phyloP scores from a whole-genome alignment of 2,888 invertebrate genomes.

The Camptogramma bilineatum region DNA sequence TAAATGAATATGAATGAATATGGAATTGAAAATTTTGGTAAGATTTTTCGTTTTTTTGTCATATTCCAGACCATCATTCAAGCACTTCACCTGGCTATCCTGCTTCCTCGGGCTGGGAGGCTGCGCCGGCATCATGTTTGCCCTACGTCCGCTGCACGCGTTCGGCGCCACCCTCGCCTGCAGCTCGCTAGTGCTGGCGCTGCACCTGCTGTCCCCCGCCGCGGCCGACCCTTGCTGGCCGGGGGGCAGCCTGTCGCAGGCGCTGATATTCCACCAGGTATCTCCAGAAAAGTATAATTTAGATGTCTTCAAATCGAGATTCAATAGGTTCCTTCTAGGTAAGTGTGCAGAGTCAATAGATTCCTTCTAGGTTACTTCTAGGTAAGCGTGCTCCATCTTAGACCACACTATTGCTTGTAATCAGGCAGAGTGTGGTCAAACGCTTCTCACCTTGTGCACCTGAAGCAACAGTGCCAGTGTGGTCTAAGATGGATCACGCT shows the following conservation, averaged over 20 bases:
- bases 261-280: slow-evolving; percentile 99
- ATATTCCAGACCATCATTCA: slow-evolving; percentile 93
- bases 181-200: slow-evolving; percentile 92
- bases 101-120: slow-evolving; percentile 94
- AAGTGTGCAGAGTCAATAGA: too few species aligned
- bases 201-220: slow-evolving; percentile 96
- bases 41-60: neutral
- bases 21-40: too few species aligned
- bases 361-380: too few species aligned
- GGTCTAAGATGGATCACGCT: too few species aligned
- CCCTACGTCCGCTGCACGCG: slow-evolving; percentile 96
- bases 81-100: slow-evolving; percentile 98
- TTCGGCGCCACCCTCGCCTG: slow-evolving; percentile 94
- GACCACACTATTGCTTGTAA: too few species aligned
- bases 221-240: slow-evolving; percentile 92
- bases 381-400: too few species aligned
- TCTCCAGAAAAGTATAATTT: too few species aligned
- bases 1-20: too few species aligned
- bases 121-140: slow-evolving; percentile 96
- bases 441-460: too few species aligned
- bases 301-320: too few species aligned
- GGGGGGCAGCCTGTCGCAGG: slow-evolving; percentile 97
- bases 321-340: too few species aligned
- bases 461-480: too few species aligned
- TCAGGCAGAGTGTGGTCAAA: neutral